Conservation (phyloP, 2,888 invertebrate genomes). For the Lithophane leautieri region DNA sequence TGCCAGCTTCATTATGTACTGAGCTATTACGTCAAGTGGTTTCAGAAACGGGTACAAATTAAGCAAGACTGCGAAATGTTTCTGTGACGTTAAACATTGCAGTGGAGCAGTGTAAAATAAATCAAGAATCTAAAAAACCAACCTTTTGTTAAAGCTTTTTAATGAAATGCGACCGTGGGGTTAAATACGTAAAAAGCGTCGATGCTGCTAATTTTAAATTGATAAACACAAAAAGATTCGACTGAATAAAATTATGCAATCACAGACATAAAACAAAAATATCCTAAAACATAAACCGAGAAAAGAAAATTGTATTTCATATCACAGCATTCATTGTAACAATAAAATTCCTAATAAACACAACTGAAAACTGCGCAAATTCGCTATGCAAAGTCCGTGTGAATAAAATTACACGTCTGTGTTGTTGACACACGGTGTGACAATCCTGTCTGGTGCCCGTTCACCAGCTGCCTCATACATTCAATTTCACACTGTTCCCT, state of each 20-base stretch:
- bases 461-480: conserved; percentile 54
- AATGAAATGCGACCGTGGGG: too few species aligned
- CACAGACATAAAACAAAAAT: background rate
- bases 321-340: background rate
- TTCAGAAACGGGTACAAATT: conserved; percentile 29
- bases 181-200: background rate
- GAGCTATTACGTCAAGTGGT: conserved; percentile 52
- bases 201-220: background rate
- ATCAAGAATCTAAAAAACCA: background rate
- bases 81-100: background rate
- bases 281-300: background rate
- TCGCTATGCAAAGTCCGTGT: conserved; percentile 13
- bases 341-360: conserved; percentile 20
- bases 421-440: conserved; percentile 46
- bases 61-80: conserved; percentile 17
- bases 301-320: background rate
- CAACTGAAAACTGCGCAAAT: conserved; percentile 29
- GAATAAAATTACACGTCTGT: conserved; percentile 45
- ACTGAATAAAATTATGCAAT: background rate
- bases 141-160: background rate
- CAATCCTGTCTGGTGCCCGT: conserved; percentile 26
- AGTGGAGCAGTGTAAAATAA: background rate
- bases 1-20: conserved; percentile 53
- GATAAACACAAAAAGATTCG: background rate
- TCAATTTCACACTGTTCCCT: conserved; percentile 44